Base-by-base conservation (phyloP, 2,888 invertebrate species). In the Punctoribates punctum region DNA sequence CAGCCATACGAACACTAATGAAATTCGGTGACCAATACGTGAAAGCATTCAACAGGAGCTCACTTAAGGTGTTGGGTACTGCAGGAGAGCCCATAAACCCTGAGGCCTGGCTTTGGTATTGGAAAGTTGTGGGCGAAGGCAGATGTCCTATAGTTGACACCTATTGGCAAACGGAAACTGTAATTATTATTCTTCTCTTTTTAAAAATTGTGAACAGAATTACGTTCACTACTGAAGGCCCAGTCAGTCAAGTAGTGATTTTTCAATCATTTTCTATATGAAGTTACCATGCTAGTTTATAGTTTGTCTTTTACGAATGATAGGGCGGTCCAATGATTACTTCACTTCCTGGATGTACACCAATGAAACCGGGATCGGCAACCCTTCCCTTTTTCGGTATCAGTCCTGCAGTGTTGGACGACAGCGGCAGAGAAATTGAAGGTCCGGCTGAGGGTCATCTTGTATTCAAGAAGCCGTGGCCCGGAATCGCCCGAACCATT, bases 81-180 rank as follows among this genome's bases (percentile, higher is more conserved):
- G 99, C 98, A 0, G 99, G 99, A 0, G 99, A 99, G 84, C 99
- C 99, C 0, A 98, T 99, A 80, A 99, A 99, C 85, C 92, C 96
- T 0, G 96, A 97, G 84, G 97, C 97, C 0, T 98, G 97, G 97
- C 84, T 92, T 67, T 98, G 97, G 97, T 97, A 95, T 84, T 91
- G 96, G 84, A 81, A 82, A 75, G 83, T 85, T 81, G 82, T 83
- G 6, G 85, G 88, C 15, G 82, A 85, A 70, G 81, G 81, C 23
- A 81, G 82, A 11, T 86, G 86, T 85, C 93, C 96, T 75, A 91
- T 99, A 82, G 94, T 93, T 0, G 99, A 99, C 83, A 99, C 99
- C 0, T 99, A 96, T 85, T 99, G 97, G 97, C 99, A 99, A 86
- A 99, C 98, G 0, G 99, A 99, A 87, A 99, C 98, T 5, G 86